A percentile compares a stretch with the other conserved stretches of the same genome.
These are phyloP conservation scores for Taurulus bubalis DNA, from an alignment of 2,113 vertebrate genomes.

Conservation along the genomic window DNA sequence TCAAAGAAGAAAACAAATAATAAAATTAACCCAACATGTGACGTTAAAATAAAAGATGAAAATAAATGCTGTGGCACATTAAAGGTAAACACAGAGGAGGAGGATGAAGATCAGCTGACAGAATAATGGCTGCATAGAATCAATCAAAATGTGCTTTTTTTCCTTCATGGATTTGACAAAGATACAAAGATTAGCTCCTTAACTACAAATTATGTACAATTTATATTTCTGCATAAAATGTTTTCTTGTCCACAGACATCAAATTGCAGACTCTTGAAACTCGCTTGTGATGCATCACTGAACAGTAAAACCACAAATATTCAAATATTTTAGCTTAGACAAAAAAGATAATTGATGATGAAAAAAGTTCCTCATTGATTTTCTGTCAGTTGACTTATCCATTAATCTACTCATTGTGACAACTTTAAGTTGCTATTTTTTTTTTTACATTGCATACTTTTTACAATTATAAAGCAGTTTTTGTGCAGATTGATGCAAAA, in stretches of 20 bases:
- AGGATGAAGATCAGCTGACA: conserved; percentile 17
- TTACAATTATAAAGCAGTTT: neutral
- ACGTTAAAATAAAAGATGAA: conserved; percentile 15
- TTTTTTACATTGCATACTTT: neutral
- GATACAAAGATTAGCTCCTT: neutral
- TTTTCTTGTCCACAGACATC: neutral
- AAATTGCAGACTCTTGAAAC: neutral
- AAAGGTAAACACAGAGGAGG: conserved; percentile 24
- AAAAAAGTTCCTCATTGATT: neutral
- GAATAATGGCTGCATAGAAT: conserved; percentile 64
- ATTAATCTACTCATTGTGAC: neutral
- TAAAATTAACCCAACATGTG: neutral
- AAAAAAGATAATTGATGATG: neutral
- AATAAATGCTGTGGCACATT: conserved; percentile 29
- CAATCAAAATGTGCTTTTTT: neutral
- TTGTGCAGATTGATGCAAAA: neutral
- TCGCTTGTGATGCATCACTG: neutral
- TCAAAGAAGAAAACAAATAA: conserved; percentile 20
- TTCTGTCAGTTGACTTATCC: neutral
- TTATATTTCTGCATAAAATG: neutral
- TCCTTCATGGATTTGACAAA: neutral
- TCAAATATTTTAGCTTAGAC: neutral
- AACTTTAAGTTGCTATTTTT: neutral
- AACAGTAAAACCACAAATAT: neutral
- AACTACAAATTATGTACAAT: neutral